Evolutionary conservation across 2,797 vertebrate genomes (phyloP).

Genomic region (Sebastes minor): DNA sequence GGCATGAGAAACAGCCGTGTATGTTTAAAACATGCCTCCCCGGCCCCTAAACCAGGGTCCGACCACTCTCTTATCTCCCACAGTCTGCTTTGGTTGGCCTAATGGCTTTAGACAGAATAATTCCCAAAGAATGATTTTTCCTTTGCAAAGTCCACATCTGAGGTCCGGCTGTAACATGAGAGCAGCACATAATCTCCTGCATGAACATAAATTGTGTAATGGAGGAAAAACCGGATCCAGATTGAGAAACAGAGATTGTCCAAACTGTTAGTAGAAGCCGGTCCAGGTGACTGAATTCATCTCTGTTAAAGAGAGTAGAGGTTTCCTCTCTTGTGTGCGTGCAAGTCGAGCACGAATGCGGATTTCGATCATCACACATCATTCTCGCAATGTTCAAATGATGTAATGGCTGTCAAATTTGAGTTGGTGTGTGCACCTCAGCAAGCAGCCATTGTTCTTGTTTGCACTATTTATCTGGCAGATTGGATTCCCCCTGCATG

Average conservation of each 20-base stretch:
- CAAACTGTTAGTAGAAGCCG: conserved; percentile 17
- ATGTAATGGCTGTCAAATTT: conserved; percentile 22
- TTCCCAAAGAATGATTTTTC: conserved; percentile 71
- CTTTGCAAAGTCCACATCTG: conserved; percentile 55
- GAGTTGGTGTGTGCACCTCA: conserved; percentile 1
- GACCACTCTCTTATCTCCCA: conserved; percentile 64
- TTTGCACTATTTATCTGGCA: conserved; percentile 29
- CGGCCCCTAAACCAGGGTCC: conserved; percentile 25
- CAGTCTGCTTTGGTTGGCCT: conserved; percentile 57
- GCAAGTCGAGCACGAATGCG: background rate
- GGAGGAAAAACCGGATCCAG: conserved; percentile 43
- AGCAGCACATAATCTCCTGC: conserved; percentile 54
- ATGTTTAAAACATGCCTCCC: conserved; percentile 55
- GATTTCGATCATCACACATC: conserved; percentile 35
- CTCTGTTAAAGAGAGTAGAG: conserved; percentile 4
- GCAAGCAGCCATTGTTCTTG: background rate
- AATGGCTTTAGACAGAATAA: conserved; percentile 69
- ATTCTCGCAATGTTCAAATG: conserved; percentile 30
- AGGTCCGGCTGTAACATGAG: conserved; percentile 68
- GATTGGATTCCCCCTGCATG: conserved; percentile 18
- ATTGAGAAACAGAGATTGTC: conserved; percentile 42
- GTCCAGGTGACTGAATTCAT: conserved; percentile 29
- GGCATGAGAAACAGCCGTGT: conserved; percentile 44
- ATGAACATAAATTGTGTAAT: conserved; percentile 62
- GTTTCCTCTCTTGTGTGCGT: conserved; percentile 10